Conservation (phyloP, 2,113 vertebrate species). For the Bolborhynchus lineola region DNA sequence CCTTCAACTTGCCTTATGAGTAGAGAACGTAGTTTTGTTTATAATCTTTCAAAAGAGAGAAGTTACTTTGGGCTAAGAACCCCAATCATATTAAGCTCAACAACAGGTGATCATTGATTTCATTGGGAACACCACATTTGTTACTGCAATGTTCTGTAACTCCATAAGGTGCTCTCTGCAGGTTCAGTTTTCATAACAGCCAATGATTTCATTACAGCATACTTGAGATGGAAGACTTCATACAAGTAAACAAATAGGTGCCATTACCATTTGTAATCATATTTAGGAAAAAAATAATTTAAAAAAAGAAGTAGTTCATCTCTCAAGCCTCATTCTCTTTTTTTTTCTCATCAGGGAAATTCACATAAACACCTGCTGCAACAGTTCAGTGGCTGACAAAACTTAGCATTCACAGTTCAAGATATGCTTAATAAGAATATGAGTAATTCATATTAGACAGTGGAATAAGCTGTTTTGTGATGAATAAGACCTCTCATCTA, state of each 20-base stretch:
- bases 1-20: not conserved
- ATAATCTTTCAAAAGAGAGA: not conserved
- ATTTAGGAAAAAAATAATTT: not conserved
- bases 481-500: not conserved
- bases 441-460: not conserved
- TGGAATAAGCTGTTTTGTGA: not conserved
- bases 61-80: not conserved
- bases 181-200: not conserved
- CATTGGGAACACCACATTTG: not conserved
- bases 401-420: not conserved
- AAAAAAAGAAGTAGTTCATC: not conserved
- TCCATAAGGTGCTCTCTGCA: not conserved
- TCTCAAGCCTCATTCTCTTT: not conserved
- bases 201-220: not conserved
- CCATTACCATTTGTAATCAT: not conserved
- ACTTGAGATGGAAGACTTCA: not conserved
- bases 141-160: not conserved
- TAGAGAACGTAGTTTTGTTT: not conserved
- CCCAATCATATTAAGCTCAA: not conserved
- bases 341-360: not conserved
- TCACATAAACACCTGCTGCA: not conserved
- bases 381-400: not conserved
- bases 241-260: not conserved
- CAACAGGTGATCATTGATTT: not conserved
- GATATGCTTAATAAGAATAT: not conserved